Conservation (phyloP, 2,797 vertebrate genomes). For the Esox masquinongy region DNA sequence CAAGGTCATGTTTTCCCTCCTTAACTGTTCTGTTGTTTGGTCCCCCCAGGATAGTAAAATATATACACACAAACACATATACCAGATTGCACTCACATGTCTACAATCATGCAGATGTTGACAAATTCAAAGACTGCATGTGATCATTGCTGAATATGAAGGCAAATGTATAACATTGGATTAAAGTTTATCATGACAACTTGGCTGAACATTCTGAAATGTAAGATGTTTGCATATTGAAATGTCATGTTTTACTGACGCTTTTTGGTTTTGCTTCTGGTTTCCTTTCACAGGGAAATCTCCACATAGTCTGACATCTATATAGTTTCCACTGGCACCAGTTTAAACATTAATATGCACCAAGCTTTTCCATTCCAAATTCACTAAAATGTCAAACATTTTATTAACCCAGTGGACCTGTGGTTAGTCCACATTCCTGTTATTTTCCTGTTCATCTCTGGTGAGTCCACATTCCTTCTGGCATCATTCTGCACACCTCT, state of each 20-base stretch:
- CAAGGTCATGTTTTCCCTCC: no score
- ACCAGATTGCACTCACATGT: constrained; percentile 9
- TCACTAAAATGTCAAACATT: not conserved
- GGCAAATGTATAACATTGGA: constrained; percentile 7
- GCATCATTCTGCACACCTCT: not conserved
- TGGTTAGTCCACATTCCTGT: not conserved
- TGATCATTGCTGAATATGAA: constrained; percentile 11
- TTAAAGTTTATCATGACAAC: constrained; percentile 23
- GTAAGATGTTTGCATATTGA: constrained; percentile 14
- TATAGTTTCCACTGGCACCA: not conserved
- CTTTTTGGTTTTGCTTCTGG: constrained; percentile 7
- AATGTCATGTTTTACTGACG: constrained; percentile 24
- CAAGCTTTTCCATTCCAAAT: not conserved
- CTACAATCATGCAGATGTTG: constrained; percentile 14
- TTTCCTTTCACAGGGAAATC: not conserved
- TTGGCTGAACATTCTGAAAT: constrained; percentile 1
- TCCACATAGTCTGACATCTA: not conserved
- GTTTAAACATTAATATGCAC: not conserved
- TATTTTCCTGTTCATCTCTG: not conserved
- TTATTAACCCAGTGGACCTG: not conserved
- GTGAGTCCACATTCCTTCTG: no score
- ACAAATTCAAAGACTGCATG: not conserved
- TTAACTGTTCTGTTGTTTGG: no score
- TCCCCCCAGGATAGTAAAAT: no score
- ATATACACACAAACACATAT: not conserved